Evolutionary conservation across 2,797 vertebrate genomes (phyloP), one percentile per base, ranked within the genome.

Genomic region (Xenopus petersii): DNA sequence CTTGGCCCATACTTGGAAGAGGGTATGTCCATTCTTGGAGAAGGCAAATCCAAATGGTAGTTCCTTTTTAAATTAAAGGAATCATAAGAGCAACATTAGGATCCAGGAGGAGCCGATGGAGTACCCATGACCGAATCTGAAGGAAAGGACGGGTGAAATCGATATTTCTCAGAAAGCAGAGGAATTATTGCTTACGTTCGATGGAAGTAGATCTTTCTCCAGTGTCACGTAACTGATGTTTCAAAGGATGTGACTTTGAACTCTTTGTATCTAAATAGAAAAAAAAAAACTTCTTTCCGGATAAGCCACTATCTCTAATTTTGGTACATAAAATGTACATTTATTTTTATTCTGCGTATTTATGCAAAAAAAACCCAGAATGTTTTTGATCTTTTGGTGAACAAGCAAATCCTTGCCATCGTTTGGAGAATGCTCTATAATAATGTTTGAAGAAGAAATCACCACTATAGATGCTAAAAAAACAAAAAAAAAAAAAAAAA

Each of bases 271-370:
- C 49, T 15, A 42, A 42, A 42, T 51, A 10, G 24, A 58, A 24
- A 48, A 30, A 3, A 46, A 8, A 17, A 8, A 6, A 46, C 33
- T 11, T 33, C 33, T 70, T 75, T 15, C 54, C n/a, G 60, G 60
- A 70, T 56, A 48, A 61, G 61, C 71, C 76, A 70, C 71, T 70
- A 74, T 48, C 10, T 70, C 5, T 68, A 73, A 30, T 63, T 59
- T 66, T 30, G 76, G 76, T 74, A 73, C 76, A 73, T 79, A 36
- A 12, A 64, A 78, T 72, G 21, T 78, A 71, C 66, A 54, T 64
- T 56, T 16, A 62, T 67, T 30, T 51, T 51, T 51, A 51, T 16
- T 16, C 49, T 26, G n/a, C 51, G 30, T 70, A 74, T 78, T 78
- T 78, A 73, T 73, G 61, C 21, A 21, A 21, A 21, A 21, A 21